phyloP scores from a whole-genome alignment of 2,797 vertebrate genomes.

The Galagoides demidoff region DNA sequence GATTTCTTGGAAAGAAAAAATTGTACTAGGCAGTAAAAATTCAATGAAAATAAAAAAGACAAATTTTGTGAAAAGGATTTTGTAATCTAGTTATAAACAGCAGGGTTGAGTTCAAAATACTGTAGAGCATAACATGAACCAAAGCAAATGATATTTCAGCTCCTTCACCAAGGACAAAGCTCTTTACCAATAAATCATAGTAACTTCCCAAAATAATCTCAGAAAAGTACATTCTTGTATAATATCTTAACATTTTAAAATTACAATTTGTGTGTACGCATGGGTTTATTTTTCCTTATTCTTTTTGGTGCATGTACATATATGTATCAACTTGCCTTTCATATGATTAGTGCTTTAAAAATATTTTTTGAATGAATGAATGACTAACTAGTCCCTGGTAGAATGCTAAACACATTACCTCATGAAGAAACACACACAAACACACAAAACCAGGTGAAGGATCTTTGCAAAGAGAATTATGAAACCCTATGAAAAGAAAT shows the following conservation, averaged over 20 bases:
- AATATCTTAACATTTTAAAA: conserved; percentile 24
- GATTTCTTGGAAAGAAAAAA: conserved; percentile 28
- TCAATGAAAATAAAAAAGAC: conserved; percentile 7
- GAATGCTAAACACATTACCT: neutral
- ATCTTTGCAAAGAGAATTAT: too few relatives aligned
- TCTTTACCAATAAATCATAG: conserved; percentile 14
- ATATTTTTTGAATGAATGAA: neutral
- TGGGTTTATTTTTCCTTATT: neutral
- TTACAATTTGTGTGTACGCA: neutral
- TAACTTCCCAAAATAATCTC: conserved; percentile 40
- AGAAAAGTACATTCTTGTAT: neutral
- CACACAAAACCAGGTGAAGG: too few relatives aligned
- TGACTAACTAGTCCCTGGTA: neutral
- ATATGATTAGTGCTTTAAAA: conserved; percentile 29
- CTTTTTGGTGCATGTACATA: neutral
- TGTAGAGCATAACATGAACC: neutral
- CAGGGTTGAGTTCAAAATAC: conserved; percentile 3
- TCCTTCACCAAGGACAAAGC: conserved; percentile 18
- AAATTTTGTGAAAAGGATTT: conserved; percentile 23
- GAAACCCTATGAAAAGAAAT: too few relatives aligned
- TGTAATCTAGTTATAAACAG: neutral
- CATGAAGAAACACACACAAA: neutral
- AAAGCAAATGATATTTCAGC: conserved; percentile 10
- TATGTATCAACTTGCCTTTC: neutral
- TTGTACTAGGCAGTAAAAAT: conserved; percentile 45